Evolutionary conservation across 2,888 invertebrate species (phyloP), one percentile per base, ranked within the genome.

Genomic region (Polyommatus iphigenia): DNA sequence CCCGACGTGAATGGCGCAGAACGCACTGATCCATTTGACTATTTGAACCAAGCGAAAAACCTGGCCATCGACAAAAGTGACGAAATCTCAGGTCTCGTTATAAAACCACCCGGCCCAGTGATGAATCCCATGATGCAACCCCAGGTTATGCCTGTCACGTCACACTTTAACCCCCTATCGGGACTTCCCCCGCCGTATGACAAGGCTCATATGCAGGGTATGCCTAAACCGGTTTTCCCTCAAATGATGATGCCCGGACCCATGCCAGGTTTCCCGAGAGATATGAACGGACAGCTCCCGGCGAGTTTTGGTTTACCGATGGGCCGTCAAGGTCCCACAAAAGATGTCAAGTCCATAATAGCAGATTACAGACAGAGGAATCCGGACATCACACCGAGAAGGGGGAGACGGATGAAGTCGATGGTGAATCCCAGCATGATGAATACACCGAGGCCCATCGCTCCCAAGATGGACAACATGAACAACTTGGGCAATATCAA

Each of bases 291-390:
- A 18, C 95, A 95, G 78, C 88, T 96, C 78, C 94, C 95, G 0
- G 81, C 85, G 0, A 95, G 95, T 79, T 94, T 85, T 71, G 92
- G 92, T 3, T 87, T 93, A 84, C 94, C 91, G 0, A 95, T 94
- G 90, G 97, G 97, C 0, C 93, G 96, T 0, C 97, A 97, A 85
- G 96, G 97, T 0, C 96, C 97, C 0, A 96, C 96, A n/a, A 95
- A 97, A 79, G 97, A 98, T 87, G 97, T 97, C 0, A 96, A 97
- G 86, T 96, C 97, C 5, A 97, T 97, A 78, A 97, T 97, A 84
- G 97, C 97, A 0, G 97, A 97, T 86, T 97, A 97, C 85, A 95
- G 97, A 81, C 96, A 96, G 81, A 94, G 96, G 81, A 97, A 97
- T 89, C 97, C 97, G 0, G 97, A 97, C 82, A 92, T 95, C 5